Base-by-base conservation (phyloP, 2,797 vertebrate genomes). In the Scleropages formosus region DNA sequence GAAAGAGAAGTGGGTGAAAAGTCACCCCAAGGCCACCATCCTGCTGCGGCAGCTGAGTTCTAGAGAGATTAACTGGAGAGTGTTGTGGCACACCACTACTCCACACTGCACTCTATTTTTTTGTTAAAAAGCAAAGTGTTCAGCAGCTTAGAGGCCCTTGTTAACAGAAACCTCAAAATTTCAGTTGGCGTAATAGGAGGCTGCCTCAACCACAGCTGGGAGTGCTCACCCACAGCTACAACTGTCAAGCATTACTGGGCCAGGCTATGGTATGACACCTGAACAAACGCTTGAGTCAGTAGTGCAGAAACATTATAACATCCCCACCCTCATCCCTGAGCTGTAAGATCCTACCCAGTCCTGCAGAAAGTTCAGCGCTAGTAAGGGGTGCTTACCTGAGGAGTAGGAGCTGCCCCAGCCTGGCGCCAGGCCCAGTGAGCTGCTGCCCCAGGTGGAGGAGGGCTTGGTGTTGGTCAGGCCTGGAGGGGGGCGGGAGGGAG, bases 321-420 rank as follows among this genome's bases (percentile, higher is more conserved):
- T 39, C 53, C 53, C 12, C 49, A 7, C 11, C 49, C 11, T 51
- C 49, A 7, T 51, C 64, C 24, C 64, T 67, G 64, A 12, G 39
- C 65, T 3, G 65, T 0, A 58, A 27, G 53, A 39, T 44, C 39
- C 60, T n/a, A 9, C 58, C 39, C 26, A n/a, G n/a, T 49, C 24
- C 49, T 12, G 26, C 13, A 16, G 46, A 24, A n/a, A 10, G n/a
- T 3, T 11, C 20, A 12, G 67, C 10, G 27, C 20, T 15, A 10
- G 46, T 44, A 13, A 31, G 1, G 20, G 11, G 18, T 16, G 3
- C 84, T 84, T 85, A 98, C 96, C 95, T 47, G 95, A 95, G 81
- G 96, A 90, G 88, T 98, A 99, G 67, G 96, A 95, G 89, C 93
- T 91, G 83, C 94, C 95, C 97, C 96, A 99, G 80, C 95, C 93